Conservation (phyloP, 2,888 invertebrate genomes). For the Heliconius cydno region DNA sequence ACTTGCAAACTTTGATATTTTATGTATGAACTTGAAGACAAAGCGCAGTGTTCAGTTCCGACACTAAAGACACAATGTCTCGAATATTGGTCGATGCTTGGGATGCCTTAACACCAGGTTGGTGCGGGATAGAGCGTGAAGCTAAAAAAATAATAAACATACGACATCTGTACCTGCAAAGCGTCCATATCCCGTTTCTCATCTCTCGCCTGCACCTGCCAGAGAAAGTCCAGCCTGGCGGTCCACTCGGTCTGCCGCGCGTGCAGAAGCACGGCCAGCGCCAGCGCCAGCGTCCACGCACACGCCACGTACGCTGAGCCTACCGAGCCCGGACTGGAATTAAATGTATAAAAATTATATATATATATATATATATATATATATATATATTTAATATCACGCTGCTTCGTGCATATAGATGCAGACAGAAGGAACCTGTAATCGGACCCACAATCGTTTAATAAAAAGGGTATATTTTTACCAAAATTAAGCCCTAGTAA, state of each 20-base stretch:
- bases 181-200: slow-evolving; percentile 97
- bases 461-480: no score
- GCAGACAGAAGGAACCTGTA: no score
- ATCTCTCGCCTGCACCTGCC: slow-evolving; percentile 94
- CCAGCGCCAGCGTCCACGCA: slow-evolving; percentile 91
- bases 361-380: no score
- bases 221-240: slow-evolving; percentile 90
- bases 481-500: no score
- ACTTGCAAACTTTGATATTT: no score
- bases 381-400: not conserved
- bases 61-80: no score
- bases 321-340: slow-evolving; percentile 69
- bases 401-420: fast-evolving
- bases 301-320: slow-evolving; percentile 91
- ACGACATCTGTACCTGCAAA: slow-evolving; percentile 80
- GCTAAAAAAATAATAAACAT: not conserved
- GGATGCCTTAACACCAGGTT: no score
- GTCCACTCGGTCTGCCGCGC: slow-evolving; percentile 96
- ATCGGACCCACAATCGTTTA: no score
- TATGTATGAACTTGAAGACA: no score
- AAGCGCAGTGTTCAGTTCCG: no score
- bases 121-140: no score
- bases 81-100: no score
- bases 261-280: slow-evolving; percentile 92
- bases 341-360: not conserved